phyloP scores from a whole-genome alignment of 2,888 invertebrate species.

The Morpho deidamia region DNA sequence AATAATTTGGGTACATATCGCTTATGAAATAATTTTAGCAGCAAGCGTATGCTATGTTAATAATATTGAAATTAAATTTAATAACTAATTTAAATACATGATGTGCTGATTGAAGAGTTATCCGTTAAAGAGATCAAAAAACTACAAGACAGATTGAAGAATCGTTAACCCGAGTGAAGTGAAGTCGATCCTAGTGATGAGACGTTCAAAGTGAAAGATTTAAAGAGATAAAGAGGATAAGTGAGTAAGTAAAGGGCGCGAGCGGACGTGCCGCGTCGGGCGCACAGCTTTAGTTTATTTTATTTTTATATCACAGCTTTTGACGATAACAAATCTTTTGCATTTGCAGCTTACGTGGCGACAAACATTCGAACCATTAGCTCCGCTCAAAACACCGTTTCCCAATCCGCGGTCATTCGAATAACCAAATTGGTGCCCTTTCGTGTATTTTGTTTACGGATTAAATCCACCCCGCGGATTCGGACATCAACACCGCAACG shows the following conservation, averaged over 20 bases:
- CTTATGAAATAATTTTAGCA: slow-evolving; percentile 17
- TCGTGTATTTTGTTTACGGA: slow-evolving; percentile 6
- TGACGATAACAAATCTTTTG: slow-evolving; percentile 79
- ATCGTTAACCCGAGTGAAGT: slow-evolving; percentile 32
- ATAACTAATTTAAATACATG: slow-evolving; percentile 53
- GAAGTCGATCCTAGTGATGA: slow-evolving; percentile 29
- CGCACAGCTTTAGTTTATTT: slow-evolving; percentile 62
- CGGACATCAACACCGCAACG: slow-evolving; percentile 20
- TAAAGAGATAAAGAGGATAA: slow-evolving; percentile 50
- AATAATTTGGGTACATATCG: slow-evolving; percentile 11
- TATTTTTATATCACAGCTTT: slow-evolving; percentile 77
- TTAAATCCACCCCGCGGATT: slow-evolving; percentile 16
- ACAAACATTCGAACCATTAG: slow-evolving; percentile 71
- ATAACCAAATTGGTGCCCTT: background rate
- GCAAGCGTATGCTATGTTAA: slow-evolving; percentile 19
- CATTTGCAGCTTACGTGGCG: slow-evolving; percentile 75
- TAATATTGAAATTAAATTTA: slow-evolving; percentile 10
- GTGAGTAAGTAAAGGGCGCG: slow-evolving; percentile 45
- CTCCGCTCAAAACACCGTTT: slow-evolving; percentile 30
- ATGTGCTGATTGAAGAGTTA: slow-evolving; percentile 58
- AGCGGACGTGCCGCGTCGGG: slow-evolving; percentile 46
- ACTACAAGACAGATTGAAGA: slow-evolving; percentile 42
- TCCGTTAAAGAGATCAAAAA: slow-evolving; percentile 34
- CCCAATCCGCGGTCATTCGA: slow-evolving; percentile 27
- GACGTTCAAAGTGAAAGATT: slow-evolving; percentile 33